These are phyloP conservation scores for Apodemia duryi DNA, from an alignment of 2,888 invertebrate species.

Conservation along the genomic window DNA sequence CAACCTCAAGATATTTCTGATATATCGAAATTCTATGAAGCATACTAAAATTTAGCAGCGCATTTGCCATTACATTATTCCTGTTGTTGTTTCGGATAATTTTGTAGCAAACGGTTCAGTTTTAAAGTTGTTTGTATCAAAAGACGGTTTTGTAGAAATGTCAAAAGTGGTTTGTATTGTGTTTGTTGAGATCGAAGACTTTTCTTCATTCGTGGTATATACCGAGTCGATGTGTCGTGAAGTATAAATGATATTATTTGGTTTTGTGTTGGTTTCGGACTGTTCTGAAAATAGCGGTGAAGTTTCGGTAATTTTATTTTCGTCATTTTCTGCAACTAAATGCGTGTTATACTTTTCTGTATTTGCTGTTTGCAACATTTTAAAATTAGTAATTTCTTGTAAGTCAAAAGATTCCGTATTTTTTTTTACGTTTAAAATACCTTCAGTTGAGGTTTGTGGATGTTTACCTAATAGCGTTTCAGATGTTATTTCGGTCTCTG, in stretches of 20 bases:
- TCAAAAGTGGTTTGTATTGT: not conserved
- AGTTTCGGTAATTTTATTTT: not conserved
- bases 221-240: not conserved
- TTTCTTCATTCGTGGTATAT: not conserved
- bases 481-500: not conserved
- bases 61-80: slow-evolving; percentile 18
- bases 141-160: not conserved
- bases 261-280: not conserved
- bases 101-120: not conserved
- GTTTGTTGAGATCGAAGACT: not conserved
- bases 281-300: not conserved
- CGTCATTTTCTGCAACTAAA: too few relatives aligned
- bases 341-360: not conserved
- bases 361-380: not conserved
- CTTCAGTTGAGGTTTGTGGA: not conserved
- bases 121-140: not conserved
- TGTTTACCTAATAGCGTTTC: not conserved
- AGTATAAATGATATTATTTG: not conserved
- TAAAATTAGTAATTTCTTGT: not conserved
- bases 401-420: not conserved
- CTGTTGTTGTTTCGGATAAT: not conserved
- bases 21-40: slow-evolving; percentile 1
- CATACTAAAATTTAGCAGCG: slow-evolving; percentile 18
- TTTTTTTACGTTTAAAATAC: not conserved
- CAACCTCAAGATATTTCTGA: slow-evolving; percentile 12